A percentile compares a stretch with the other conserved stretches of the same genome.
phyloP scores from a whole-genome alignment of 1,140 invertebrate species.

The Cylas formicarius region DNA sequence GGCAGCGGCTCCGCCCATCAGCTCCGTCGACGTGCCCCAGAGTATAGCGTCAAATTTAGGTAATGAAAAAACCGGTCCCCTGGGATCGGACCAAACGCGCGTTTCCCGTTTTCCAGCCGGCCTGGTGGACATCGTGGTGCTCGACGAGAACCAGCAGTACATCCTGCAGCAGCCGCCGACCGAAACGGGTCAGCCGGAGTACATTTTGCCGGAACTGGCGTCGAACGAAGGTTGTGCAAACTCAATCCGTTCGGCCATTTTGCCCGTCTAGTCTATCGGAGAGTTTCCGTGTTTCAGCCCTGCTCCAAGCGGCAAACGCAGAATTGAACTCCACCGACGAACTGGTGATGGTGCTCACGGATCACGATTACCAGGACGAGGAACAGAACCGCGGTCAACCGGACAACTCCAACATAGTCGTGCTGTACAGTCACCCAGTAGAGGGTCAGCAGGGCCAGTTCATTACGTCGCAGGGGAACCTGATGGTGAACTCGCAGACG shows the following conservation, averaged over 20 bases:
- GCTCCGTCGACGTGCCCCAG: slow-evolving; percentile 45
- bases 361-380: slow-evolving; percentile 41
- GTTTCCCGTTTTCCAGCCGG: slow-evolving; percentile 26
- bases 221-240: slow-evolving; percentile 15
- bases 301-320: slow-evolving; percentile 17
- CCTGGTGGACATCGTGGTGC: slow-evolving; percentile 49
- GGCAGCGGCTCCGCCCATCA: slow-evolving; percentile 41
- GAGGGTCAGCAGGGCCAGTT: slow-evolving; percentile 48
- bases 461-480: slow-evolving; percentile 42
- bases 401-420: slow-evolving; percentile 53
- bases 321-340: slow-evolving; percentile 39
- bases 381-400: slow-evolving; percentile 37
- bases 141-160: slow-evolving; percentile 50
- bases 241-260: background rate
- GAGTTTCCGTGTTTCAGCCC: slow-evolving; percentile 13
- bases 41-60: slow-evolving; percentile 50
- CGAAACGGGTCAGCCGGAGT: slow-evolving; percentile 29
- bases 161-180: slow-evolving; percentile 26
- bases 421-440: slow-evolving; percentile 53
- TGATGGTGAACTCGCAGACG: slow-evolving; percentile 48
- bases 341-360: slow-evolving; percentile 41
- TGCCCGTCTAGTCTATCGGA: background rate
- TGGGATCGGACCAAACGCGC: background rate
- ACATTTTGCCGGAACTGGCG: slow-evolving; percentile 32
- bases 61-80: background rate